Conservation (phyloP, 2,797 vertebrate genomes). For the Cirrhinus molitorella region DNA sequence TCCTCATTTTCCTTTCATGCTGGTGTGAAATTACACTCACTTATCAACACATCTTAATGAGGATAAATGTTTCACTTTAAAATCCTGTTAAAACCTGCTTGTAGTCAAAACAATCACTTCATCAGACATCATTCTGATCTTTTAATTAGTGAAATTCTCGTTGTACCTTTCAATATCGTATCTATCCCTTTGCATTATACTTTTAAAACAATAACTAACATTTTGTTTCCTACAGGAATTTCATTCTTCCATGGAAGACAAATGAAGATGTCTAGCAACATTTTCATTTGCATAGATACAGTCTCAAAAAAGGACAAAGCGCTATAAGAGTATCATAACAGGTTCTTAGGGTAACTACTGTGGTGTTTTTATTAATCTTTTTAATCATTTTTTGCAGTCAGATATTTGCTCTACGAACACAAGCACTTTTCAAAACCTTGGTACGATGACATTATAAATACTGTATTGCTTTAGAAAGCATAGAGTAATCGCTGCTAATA, state of each 20-base stretch:
- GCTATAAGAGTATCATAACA: neutral
- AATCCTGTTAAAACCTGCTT: neutral
- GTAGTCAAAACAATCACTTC: neutral
- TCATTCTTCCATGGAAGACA: neutral
- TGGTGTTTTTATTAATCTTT: neutral
- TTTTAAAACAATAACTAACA: neutral
- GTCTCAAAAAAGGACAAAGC: neutral
- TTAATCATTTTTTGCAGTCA: too few species aligned
- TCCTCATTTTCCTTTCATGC: neutral
- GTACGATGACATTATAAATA: neutral
- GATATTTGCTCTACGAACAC: neutral
- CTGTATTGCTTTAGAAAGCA: neutral
- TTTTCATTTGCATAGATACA: neutral
- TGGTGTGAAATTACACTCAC: neutral
- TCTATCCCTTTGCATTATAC: neutral
- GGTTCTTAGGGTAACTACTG: neutral
- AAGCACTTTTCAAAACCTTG: neutral
- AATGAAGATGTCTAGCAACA: neutral
- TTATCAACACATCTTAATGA: slow-evolving; percentile 14
- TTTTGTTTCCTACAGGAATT: neutral
- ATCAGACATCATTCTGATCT: neutral
- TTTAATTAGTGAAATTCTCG: slow-evolving; percentile 3
- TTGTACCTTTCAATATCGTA: neutral
- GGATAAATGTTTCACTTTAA: neutral
- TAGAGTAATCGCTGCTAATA: neutral